Evolutionary conservation across 2,888 invertebrate species (phyloP), one percentile per base, ranked within the genome.

Genomic region (Xestia c-nigrum): DNA sequence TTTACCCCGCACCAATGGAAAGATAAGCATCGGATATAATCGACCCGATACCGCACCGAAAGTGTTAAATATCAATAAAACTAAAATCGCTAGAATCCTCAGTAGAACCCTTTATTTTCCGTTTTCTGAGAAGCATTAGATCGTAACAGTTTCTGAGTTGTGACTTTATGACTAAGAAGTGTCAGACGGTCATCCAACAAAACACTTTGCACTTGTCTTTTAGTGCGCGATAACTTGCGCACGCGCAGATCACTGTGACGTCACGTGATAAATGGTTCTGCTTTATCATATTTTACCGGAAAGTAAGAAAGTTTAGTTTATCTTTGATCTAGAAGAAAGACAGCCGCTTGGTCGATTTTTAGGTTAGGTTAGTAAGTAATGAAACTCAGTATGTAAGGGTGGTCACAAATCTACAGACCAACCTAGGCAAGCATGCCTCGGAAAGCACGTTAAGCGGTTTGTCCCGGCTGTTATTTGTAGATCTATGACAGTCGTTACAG

Each of bases 171-270:
- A 74, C 71, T 65, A 38, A 82, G 74, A 38, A 82, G 74, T 74
- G 83, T 65, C 85, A 69, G 65, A 72, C 68, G 57, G 83, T 52
- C 78, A 63, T 65, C 10, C 43, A 63, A 66, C 85, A 85, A 86
- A 84, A 83, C 73, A 79, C n/a, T 38, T 10, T 57, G 76, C 72
- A 76, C 73, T 79, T 83, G 72, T 75, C 65, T 71, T 75, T 74
- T 67, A 72, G 63, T 78, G 70, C 65, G 70, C 61, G 86, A 78
- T 84, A 78, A 71, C 78, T 47, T 82, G 84, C 78, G 86, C 83
- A 83, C 83, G 72, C 83, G 85, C 74, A n/a, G 43, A 43, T 64
- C 61, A 61, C 52, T 31, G 68, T 83, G 71, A 71, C 83, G 86
- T 85, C 84, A 83, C 38, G 3, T n/a, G 57, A 59, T 81, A 67